Evolutionary conservation across 2,888 invertebrate species (phyloP).

Genomic region (Scotopteryx bipunctaria): DNA sequence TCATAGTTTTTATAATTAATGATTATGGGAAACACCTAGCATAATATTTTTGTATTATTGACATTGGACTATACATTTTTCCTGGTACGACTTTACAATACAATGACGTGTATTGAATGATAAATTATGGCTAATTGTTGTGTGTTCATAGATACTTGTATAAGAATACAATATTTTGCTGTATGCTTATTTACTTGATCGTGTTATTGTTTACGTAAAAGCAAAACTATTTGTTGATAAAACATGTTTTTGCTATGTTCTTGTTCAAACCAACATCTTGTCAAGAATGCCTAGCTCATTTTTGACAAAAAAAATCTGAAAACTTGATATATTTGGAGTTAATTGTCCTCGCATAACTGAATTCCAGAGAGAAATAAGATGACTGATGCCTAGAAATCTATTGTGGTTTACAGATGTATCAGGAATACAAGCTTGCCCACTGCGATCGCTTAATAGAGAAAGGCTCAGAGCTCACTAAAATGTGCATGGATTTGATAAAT

Average conservation of each 20-base stretch:
- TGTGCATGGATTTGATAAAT: conserved; percentile 68
- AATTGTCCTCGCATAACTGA: too few species aligned
- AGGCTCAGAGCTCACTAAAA: conserved; percentile 56
- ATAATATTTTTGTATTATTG: too few species aligned
- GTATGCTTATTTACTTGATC: neutral
- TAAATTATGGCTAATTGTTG: too few species aligned
- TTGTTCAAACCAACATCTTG: too few species aligned
- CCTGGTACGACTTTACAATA: neutral
- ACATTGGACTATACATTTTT: neutral
- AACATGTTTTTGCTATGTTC: neutral
- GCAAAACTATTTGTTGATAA: conserved; percentile 13
- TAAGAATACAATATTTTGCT: neutral
- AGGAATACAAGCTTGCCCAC: conserved; percentile 73
- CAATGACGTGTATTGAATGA: too few species aligned
- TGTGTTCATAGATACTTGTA: neutral
- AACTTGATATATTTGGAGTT: too few species aligned
- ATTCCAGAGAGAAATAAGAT: too few species aligned
- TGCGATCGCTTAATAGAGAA: conserved; percentile 66
- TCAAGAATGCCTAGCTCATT: too few species aligned
- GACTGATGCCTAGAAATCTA: conserved; percentile 9
- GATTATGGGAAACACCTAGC: neutral
- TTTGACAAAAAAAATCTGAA: too few species aligned
- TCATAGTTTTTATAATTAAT: neutral
- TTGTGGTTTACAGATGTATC: conserved; percentile 67
- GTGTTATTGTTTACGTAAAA: conserved; percentile 9